A percentile compares a stretch with the other conserved stretches of the same genome.
phyloP scores from a whole-genome alignment of 92 coral and sea anemone species.

The Desmophyllum pertusum region DNA sequence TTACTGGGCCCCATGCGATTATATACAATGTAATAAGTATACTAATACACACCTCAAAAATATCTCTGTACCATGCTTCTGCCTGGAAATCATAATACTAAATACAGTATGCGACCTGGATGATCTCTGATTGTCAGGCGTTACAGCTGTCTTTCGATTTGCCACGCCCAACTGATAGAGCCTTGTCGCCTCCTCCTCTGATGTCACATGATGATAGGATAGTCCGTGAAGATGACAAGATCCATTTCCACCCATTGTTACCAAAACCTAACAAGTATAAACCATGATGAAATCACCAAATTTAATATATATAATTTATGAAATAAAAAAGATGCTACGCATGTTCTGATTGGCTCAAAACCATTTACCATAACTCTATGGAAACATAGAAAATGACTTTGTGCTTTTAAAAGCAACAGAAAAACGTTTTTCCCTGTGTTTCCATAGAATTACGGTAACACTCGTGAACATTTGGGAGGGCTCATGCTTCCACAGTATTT shows the following conservation, averaged over 20 bases:
- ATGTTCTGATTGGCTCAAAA: too few species aligned
- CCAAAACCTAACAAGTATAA: slow-evolving; percentile 54
- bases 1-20: not conserved
- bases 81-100: slow-evolving; percentile 59
- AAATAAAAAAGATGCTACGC: too few species aligned
- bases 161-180: slow-evolving; percentile 51
- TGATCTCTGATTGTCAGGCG: slow-evolving; percentile 43
- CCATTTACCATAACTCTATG: too few species aligned
- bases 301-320: too few species aligned
- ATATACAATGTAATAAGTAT: too few species aligned
- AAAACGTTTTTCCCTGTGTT: too few species aligned
- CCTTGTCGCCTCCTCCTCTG: slow-evolving; percentile 55
- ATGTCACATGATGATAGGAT: slow-evolving; percentile 41
- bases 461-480: too few species aligned
- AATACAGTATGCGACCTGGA: slow-evolving; percentile 68
- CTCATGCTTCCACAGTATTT: too few species aligned
- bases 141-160: slow-evolving; percentile 24
- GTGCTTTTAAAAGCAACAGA: too few species aligned
- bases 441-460: too few species aligned
- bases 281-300: not conserved
- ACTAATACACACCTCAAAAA: slow-evolving; percentile 53
- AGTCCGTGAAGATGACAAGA: slow-evolving; percentile 60
- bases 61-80: slow-evolving; percentile 53
- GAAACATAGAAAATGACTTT: too few species aligned
- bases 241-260: slow-evolving; percentile 47